A percentile compares a stretch with the other conserved stretches of the same genome.
These are phyloP conservation scores for Epinephelus awoara DNA, from an alignment of 2,797 vertebrate genomes.

Conservation along the genomic window DNA sequence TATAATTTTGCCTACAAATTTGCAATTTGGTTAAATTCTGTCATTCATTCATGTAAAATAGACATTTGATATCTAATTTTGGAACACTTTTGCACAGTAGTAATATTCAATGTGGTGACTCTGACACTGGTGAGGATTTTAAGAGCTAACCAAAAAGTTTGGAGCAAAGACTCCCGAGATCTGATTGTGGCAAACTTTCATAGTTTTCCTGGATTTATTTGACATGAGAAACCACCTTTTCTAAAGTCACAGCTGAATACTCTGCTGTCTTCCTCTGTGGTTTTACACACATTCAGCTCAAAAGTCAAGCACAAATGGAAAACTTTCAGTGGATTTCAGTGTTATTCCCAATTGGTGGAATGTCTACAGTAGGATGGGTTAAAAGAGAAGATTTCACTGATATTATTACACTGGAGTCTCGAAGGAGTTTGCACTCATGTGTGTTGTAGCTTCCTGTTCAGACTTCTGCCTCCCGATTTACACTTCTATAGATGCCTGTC, in stretches of 20 bases:
- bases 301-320: slow-evolving; percentile 1
- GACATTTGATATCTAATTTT: not conserved
- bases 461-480: slow-evolving; percentile 20
- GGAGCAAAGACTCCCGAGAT: not conserved
- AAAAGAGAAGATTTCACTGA: slow-evolving; percentile 29
- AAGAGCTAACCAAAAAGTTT: slow-evolving; percentile 1
- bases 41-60: not conserved
- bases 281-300: slow-evolving; percentile 36
- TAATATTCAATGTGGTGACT: not conserved
- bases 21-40: not conserved
- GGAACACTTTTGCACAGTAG: too few species aligned
- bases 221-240: slow-evolving; percentile 1
- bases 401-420: slow-evolving; percentile 29
- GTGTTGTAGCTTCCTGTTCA: slow-evolving; percentile 14
- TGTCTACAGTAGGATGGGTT: slow-evolving; percentile 25
- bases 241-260: slow-evolving; percentile 29
- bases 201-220: slow-evolving; percentile 1
- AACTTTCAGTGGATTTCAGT: slow-evolving; percentile 17
- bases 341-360: slow-evolving; percentile 41
- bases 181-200: slow-evolving; percentile 12
- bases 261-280: not conserved
- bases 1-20: not conserved
- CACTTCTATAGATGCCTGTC: slow-evolving; percentile 24
- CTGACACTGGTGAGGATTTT: not conserved
- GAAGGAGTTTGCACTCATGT: slow-evolving; percentile 1